phyloP scores from a whole-genome alignment of 2,113 vertebrate species.

The Nansenia antarctica region DNA sequence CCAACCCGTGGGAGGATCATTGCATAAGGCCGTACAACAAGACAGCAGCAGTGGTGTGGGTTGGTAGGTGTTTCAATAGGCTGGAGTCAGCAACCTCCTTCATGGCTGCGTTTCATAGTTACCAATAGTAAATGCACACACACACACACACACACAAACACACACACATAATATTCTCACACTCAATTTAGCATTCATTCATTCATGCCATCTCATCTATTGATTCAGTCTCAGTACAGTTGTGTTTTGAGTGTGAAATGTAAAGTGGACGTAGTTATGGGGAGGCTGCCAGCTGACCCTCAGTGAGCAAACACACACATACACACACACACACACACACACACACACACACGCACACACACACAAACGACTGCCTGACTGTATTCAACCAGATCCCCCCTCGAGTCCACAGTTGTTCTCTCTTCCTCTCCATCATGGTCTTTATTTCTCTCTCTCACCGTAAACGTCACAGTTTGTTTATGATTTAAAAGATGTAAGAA shows the following conservation, averaged over 20 bases:
- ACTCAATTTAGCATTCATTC: neutral
- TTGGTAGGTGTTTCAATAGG: too few species aligned
- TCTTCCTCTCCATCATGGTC: neutral
- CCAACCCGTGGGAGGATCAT: neutral
- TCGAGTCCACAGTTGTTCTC: neutral
- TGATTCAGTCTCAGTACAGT: neutral
- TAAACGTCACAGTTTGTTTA: neutral
- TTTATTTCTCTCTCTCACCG: neutral
- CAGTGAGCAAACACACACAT: neutral
- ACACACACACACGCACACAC: neutral
- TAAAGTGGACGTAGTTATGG: neutral
- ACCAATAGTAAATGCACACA: too few species aligned
- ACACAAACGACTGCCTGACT: neutral
- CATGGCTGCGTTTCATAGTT: too few species aligned
- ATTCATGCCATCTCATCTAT: neutral
- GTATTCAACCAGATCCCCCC: neutral
- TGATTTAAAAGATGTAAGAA: too few species aligned
- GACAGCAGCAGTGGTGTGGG: too few species aligned
- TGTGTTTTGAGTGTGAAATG: neutral
- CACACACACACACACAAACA: too few species aligned
- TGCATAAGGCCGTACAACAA: too few species aligned
- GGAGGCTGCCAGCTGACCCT: neutral
- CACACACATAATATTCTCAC: neutral
- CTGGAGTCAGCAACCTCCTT: too few species aligned
- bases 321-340: neutral